These are phyloP conservation scores for Syngnathus acus DNA, from an alignment of 2,797 vertebrate species.

Conservation along the genomic window DNA sequence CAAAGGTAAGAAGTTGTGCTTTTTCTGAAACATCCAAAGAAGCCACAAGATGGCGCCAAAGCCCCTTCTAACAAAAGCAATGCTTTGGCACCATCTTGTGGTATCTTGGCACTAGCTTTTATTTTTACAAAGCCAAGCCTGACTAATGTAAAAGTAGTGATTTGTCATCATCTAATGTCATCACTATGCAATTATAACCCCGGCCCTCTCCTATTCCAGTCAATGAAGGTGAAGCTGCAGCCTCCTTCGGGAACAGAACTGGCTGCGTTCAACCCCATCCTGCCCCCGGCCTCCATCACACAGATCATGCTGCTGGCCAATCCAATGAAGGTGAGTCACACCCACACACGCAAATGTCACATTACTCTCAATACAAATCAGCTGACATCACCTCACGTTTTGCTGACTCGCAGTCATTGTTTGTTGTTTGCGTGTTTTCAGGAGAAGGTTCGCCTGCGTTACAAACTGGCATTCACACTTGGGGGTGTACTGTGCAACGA, in stretches of 20 bases:
- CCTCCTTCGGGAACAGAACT: conserved; percentile 89
- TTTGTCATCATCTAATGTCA: too few species aligned
- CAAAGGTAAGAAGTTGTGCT: conserved; percentile 74
- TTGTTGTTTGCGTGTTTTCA: conserved; percentile 36
- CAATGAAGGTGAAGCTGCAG: conserved; percentile 96
- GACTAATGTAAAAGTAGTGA: too few species aligned
- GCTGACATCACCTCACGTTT: too few species aligned
- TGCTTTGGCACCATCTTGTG: too few species aligned
- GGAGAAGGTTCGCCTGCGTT: conserved; percentile 92
- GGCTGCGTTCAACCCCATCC: conserved; percentile 84
- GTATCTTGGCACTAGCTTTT: too few species aligned
- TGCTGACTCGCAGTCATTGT: background rate
- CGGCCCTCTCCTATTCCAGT: conserved; percentile 55
- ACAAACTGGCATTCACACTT: conserved; percentile 82
- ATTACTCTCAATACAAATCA: background rate
- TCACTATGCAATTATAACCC: too few species aligned
- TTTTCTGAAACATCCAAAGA: too few species aligned
- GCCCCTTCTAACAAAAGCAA: too few species aligned
- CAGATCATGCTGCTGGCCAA: conserved; percentile 95
- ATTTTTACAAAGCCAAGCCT: too few species aligned
- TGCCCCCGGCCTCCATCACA: conserved; percentile 87
- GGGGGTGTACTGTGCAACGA: conserved; percentile 82
- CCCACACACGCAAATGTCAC: background rate
- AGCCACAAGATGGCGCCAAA: too few species aligned
- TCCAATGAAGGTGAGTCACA: conserved; percentile 75